phyloP scores from a whole-genome alignment of 2,113 vertebrate genomes.

The Rhabdornis inornatus region DNA sequence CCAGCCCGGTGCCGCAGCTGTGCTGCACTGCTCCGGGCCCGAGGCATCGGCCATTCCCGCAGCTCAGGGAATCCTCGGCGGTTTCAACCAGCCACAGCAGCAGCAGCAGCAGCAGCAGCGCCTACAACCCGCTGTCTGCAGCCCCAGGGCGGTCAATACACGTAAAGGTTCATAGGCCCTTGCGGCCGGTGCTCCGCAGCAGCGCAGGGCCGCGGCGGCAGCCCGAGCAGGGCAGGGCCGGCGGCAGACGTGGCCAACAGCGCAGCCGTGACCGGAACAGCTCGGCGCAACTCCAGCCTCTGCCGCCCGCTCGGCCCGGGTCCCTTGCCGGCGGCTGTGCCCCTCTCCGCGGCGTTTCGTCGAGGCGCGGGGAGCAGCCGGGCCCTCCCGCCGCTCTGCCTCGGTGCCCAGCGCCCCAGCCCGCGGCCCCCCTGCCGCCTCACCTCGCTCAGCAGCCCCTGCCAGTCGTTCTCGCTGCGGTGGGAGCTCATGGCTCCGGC shows the following conservation, averaged over 20 bases:
- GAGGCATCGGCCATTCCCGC: background rate
- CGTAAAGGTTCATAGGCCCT: fast-evolving
- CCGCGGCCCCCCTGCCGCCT: conserved; percentile 38
- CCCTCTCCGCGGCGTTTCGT: background rate
- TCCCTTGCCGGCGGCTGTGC: too few relatives aligned
- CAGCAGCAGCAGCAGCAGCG: background rate
- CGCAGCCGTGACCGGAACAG: background rate
- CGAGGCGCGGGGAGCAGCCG: background rate
- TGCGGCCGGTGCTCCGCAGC: fast-evolving
- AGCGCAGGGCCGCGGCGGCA: background rate
- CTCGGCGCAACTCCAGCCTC: background rate
- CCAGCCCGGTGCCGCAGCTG: background rate
- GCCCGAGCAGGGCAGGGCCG: background rate
- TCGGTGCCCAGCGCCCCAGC: background rate
- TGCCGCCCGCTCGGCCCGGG: background rate
- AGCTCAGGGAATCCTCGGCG: too few relatives aligned
- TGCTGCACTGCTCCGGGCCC: background rate
- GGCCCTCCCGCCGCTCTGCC: background rate
- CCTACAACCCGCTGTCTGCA: fast-evolving
- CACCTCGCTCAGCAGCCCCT: conserved; percentile 91
- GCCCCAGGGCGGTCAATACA: fast-evolving
- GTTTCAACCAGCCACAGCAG: fast-evolving
- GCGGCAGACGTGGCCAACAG: background rate
- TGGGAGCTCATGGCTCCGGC: conserved; percentile 75
- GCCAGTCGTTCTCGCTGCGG: conserved; percentile 90